Conservation (phyloP, 2,113 vertebrate species). For the Zootoca vivipara region DNA sequence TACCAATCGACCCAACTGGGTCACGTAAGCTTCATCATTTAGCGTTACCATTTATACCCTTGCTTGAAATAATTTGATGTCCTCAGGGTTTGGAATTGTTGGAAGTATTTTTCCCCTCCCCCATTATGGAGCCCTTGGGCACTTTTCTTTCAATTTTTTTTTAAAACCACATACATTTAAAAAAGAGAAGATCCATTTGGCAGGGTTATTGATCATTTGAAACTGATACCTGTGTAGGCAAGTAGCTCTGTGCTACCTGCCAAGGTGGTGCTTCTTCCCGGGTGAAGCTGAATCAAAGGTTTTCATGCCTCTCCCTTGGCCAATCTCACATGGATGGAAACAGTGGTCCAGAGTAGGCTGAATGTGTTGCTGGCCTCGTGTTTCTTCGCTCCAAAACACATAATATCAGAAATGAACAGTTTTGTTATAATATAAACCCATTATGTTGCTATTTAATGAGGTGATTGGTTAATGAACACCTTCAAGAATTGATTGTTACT, state of each 20-base stretch:
- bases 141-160: conserved; percentile 34
- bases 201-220: not conserved
- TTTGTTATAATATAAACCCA: conserved; percentile 30
- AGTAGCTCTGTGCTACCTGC: not conserved
- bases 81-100: conserved; percentile 38
- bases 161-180: too few species aligned
- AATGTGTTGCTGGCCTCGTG: not conserved
- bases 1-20: conserved; percentile 36
- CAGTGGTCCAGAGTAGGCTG: not conserved
- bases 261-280: not conserved
- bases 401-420: conserved; percentile 35
- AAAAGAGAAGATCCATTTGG: not conserved
- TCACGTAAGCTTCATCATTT: conserved; percentile 43
- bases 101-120: conserved; percentile 12
- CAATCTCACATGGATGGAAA: not conserved
- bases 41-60: conserved; percentile 45
- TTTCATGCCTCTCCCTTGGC: not conserved
- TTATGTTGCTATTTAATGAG: not conserved
- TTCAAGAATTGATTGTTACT: not conserved
- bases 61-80: conserved; percentile 46
- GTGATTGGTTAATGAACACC: not conserved
- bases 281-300: not conserved
- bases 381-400: not conserved
- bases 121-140: not conserved
- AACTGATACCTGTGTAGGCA: not conserved